Conservation (phyloP, 2,888 invertebrate species). For the Diarsia brunnea region DNA sequence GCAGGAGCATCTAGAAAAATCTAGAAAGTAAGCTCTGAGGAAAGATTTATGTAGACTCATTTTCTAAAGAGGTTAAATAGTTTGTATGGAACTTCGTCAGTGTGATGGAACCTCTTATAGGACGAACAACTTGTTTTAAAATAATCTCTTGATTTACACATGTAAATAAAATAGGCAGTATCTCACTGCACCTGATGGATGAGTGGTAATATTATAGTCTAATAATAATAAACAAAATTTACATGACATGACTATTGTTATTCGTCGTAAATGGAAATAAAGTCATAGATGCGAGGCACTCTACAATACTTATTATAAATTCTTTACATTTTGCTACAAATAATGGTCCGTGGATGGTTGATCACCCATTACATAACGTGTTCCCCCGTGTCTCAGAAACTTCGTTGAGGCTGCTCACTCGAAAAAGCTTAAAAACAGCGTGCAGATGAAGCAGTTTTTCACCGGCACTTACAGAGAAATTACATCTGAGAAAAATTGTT, state of each 20-base stretch:
- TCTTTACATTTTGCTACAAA: background rate
- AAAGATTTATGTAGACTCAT: too few relatives aligned
- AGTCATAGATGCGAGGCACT: background rate
- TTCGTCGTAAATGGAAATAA: conserved; percentile 1
- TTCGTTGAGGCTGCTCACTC: too few relatives aligned
- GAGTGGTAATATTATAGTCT: background rate
- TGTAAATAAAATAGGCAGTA: background rate
- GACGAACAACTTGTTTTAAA: background rate
- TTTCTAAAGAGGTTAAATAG: too few relatives aligned
- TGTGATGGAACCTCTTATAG: background rate
- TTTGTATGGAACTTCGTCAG: background rate
- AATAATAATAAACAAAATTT: conserved; percentile 6
- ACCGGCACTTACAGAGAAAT: too few relatives aligned
- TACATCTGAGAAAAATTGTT: too few relatives aligned
- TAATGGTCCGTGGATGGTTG: background rate
- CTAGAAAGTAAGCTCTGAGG: too few relatives aligned
- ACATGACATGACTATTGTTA: background rate
- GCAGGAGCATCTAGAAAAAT: background rate
- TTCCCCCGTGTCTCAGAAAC: too few relatives aligned
- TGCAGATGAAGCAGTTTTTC: too few relatives aligned
- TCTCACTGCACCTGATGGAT: background rate
- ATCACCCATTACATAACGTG: too few relatives aligned
- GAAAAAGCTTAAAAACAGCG: too few relatives aligned
- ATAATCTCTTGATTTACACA: background rate
- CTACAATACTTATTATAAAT: background rate